Evolutionary conservation across 2,113 vertebrate species (phyloP).

Genomic region (Lathamus discolor): DNA sequence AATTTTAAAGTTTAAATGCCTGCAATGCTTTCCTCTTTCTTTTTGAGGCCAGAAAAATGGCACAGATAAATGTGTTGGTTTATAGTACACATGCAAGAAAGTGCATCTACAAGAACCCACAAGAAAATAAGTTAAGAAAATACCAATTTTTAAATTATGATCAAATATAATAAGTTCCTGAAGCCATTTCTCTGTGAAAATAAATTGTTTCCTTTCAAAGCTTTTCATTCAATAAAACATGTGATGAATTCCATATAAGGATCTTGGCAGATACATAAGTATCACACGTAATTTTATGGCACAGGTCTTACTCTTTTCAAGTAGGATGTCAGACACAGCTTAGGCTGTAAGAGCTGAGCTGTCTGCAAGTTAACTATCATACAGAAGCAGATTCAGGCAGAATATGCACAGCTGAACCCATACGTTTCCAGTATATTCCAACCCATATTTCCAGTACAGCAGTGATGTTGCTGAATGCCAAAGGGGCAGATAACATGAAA

Average conservation of each 20-base stretch:
- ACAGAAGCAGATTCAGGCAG: neutral
- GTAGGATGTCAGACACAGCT: neutral
- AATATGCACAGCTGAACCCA: neutral
- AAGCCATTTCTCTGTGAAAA: neutral
- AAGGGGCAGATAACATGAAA: neutral
- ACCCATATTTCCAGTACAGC: neutral
- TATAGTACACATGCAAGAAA: neutral
- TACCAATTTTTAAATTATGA: neutral
- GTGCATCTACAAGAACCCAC: neutral
- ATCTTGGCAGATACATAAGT: neutral
- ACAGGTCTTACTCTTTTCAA: constrained; percentile 5
- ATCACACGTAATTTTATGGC: neutral
- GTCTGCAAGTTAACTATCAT: constrained; percentile 4
- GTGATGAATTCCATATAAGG: neutral
- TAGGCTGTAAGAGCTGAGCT: neutral
- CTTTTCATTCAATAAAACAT: neutral
- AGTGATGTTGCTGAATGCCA: neutral
- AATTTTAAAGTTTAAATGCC: neutral
- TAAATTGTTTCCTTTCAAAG: neutral
- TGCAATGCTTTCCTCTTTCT: neutral
- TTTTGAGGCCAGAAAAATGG: neutral
- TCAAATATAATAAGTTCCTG: neutral
- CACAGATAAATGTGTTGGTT: neutral
- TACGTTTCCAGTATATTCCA: neutral
- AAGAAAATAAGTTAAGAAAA: neutral